phyloP scores from a whole-genome alignment of 2,797 vertebrate genomes.

The Pangasius sanitwongsei region DNA sequence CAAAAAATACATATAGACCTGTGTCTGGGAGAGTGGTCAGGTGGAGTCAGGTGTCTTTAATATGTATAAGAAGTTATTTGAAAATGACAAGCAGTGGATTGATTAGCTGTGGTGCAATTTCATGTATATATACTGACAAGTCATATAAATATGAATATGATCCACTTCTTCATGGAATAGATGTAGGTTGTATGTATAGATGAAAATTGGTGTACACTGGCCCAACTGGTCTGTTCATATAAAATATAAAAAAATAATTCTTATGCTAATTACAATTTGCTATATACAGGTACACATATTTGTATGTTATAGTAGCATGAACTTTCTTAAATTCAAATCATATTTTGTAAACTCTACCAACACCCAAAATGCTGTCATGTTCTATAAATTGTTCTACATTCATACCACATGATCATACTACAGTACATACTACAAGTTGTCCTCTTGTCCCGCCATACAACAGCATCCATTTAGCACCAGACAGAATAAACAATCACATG shows the following conservation, averaged over 20 bases:
- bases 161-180: neutral
- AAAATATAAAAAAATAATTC: neutral
- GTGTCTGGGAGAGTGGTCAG: neutral
- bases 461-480: neutral
- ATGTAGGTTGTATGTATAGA: neutral
- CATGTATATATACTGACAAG: neutral
- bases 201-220: neutral
- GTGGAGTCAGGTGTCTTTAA: neutral
- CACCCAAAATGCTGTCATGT: neutral
- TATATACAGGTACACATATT: neutral
- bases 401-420: neutral
- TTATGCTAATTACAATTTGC: neutral
- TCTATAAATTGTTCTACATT: neutral
- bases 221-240: neutral
- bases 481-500: neutral
- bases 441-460: neutral
- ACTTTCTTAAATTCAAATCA: neutral
- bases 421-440: neutral
- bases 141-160: neutral
- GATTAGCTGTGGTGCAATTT: neutral
- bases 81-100: neutral
- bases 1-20: neutral
- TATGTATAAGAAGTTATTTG: neutral
- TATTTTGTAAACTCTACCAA: neutral
- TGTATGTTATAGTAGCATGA: neutral